Evolutionary conservation across 2,797 vertebrate genomes (phyloP).

Genomic region (Xiphophorus birchmanni): DNA sequence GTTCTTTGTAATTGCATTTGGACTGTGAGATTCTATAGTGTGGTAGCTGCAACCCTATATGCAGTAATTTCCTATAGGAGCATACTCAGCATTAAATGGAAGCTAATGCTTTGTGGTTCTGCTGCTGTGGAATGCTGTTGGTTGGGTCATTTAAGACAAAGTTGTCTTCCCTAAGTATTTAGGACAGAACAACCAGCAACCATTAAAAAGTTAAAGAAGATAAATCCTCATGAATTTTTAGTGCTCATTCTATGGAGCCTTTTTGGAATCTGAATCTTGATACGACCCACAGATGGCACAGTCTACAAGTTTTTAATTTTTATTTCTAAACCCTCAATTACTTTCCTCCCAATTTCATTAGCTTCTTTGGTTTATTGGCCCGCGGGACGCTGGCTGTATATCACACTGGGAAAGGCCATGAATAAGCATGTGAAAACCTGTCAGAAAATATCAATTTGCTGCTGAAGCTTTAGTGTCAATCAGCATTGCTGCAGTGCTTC

Average conservation of each 20-base stretch:
- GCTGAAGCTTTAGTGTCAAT: conserved; percentile 71
- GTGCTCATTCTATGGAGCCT: not conserved
- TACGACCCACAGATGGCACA: conserved; percentile 17
- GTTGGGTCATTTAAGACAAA: conserved; percentile 60
- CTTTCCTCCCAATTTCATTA: conserved; percentile 73
- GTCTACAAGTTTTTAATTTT: conserved; percentile 49
- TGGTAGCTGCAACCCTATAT: conserved; percentile 68
- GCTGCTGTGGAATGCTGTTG: conserved; percentile 60
- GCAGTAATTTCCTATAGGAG: conserved; percentile 73
- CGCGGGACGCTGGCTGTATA: conserved; percentile 52
- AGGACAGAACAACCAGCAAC: not conserved
- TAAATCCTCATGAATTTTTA: not conserved
- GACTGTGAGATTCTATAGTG: conserved; percentile 66
- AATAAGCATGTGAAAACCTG: conserved; percentile 72
- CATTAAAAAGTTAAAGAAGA: not conserved
- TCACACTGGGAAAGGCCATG: conserved; percentile 62
- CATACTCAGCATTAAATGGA: conserved; percentile 75
- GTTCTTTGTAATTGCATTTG: conserved; percentile 74
- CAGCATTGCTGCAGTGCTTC: conserved; percentile 69
- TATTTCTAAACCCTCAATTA: conserved; percentile 52
- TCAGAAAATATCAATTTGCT: conserved; percentile 72
- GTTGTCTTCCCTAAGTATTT: conserved; percentile 28
- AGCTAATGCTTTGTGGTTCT: conserved; percentile 74
- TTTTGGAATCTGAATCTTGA: conserved; percentile 9
- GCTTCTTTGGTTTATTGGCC: conserved; percentile 59